Evolutionary conservation across 2,888 invertebrate genomes (phyloP), one percentile per base, ranked within the genome.

Genomic region (Eurois occulta): DNA sequence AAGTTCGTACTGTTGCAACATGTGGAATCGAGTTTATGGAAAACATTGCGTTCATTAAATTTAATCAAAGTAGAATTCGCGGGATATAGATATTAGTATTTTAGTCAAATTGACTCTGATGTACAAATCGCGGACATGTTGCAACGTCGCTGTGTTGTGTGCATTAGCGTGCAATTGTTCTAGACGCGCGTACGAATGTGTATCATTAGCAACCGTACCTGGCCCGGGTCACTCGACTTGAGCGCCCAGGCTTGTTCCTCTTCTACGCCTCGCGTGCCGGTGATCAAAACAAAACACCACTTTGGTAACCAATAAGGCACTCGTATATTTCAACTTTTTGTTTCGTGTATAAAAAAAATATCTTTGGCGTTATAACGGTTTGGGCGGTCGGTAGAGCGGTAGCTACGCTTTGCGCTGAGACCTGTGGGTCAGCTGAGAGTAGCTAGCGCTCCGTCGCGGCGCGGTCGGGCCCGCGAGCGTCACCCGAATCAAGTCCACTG

Each of bases 201-300:
- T 90, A 93, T 92, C 92, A 94, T 90, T 93, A 94, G 95, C 94
- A 95, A 98, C 98, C 97, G 97, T 98, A 98, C 98, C 98, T 98
- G 97, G 98, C 97, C 98, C 98, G 97, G 97, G 97, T 97, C 98
- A 97, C 98, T 98, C 98, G 93, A 97, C 97, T 98, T 98, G 98
- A 98, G 97, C 96, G 98, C 97, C 97, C 97, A 97, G 98, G 97
- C 98, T 97, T 93, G 97, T 97, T 97, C 97, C 97, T 95, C 96
- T 93, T 91, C 93, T 82, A 84, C 87, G 88, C 90, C 90, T 88
- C 77, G 91, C 92, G 88, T 89, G 91, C 91, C 93, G 94, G 83
- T 91, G 92, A 90, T 77, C 91, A 94, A 96, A 92, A 95, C 95
- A 96, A 96, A 96, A 96, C 95, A 95, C 95, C 94, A 93, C 86